These are phyloP conservation scores for Drosophila mayaguana DNA, from an alignment of 2,888 invertebrate genomes.

Conservation along the genomic window DNA sequence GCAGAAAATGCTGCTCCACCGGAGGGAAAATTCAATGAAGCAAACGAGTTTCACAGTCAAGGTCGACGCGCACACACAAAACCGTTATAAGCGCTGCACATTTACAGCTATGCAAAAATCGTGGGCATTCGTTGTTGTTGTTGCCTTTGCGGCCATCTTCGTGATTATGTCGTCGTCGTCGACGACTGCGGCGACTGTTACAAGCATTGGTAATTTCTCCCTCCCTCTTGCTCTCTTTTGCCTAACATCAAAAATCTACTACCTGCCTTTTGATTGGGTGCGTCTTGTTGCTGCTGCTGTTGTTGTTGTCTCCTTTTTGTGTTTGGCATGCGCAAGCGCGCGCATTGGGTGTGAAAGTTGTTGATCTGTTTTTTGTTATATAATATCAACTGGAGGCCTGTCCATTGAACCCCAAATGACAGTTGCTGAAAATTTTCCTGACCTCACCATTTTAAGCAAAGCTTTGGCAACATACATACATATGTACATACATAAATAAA, in stretches of 20 bases:
- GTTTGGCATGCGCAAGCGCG: constrained; percentile 38
- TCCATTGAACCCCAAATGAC: constrained; percentile 79
- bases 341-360: constrained; percentile 79
- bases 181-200: constrained; percentile 56
- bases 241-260: constrained; percentile 38
- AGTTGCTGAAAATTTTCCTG: constrained; percentile 75
- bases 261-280: constrained; percentile 49
- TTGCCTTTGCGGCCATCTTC: constrained; percentile 39
- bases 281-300: constrained; percentile 44
- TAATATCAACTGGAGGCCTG: constrained; percentile 57
- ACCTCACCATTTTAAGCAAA: constrained; percentile 47
- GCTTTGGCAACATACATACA: constrained; percentile 5
- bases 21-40: constrained; percentile 67
- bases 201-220: constrained; percentile 77
- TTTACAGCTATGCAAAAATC: constrained; percentile 51
- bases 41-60: constrained; percentile 81
- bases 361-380: constrained; percentile 75
- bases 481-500: constrained; percentile 6
- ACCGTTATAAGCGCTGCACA: constrained; percentile 36
- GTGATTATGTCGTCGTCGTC: constrained; percentile 62
- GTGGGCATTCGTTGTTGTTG: constrained; percentile 35
- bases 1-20: constrained; percentile 58
- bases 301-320: constrained; percentile 33
- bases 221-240: constrained; percentile 49
- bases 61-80: constrained; percentile 68